Percentiles rank a stretch among this genome's conserved stretches.
Evolutionary conservation across 2,888 invertebrate genomes (phyloP).

Genomic region (Caenorhabditis angaria): DNA sequence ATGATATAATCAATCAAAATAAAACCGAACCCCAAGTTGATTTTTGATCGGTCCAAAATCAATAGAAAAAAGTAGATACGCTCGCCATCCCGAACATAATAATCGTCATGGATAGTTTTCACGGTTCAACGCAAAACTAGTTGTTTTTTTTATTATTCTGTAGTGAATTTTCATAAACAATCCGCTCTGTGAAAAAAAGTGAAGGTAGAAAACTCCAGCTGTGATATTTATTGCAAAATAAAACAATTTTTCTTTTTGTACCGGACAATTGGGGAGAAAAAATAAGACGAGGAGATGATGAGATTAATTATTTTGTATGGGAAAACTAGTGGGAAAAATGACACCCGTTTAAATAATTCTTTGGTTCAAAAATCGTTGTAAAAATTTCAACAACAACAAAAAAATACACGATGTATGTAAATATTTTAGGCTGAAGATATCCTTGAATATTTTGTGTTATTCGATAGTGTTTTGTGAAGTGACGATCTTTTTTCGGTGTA

Average conservation of each 20-base stretch:
- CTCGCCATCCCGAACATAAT: neutral
- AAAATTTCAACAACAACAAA: conserved; percentile 13
- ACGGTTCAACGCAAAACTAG: conserved; percentile 4
- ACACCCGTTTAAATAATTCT: neutral
- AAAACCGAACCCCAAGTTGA: neutral
- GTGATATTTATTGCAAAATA: conserved; percentile 2
- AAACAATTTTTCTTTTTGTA: neutral
- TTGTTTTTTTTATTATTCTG: neutral
- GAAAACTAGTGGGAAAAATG: neutral
- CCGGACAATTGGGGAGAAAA: neutral
- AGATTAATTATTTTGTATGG: neutral
- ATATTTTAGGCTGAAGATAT: conserved; percentile 26
- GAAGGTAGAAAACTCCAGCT: neutral
- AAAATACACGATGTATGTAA: neutral
- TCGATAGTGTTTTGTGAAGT: conserved; percentile 15
- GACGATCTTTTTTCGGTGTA: conserved; percentile 16
- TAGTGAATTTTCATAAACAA: neutral
- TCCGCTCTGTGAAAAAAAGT: neutral
- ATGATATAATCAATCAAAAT: neutral
- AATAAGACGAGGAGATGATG: too few species aligned
- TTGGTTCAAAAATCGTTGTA: conserved; percentile 18
- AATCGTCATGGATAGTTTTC: neutral
- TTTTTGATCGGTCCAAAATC: neutral
- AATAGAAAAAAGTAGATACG: neutral
- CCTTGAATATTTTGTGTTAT: conserved; percentile 26